phyloP scores from a whole-genome alignment of 2,888 invertebrate genomes.

The Dynastes grantii region DNA sequence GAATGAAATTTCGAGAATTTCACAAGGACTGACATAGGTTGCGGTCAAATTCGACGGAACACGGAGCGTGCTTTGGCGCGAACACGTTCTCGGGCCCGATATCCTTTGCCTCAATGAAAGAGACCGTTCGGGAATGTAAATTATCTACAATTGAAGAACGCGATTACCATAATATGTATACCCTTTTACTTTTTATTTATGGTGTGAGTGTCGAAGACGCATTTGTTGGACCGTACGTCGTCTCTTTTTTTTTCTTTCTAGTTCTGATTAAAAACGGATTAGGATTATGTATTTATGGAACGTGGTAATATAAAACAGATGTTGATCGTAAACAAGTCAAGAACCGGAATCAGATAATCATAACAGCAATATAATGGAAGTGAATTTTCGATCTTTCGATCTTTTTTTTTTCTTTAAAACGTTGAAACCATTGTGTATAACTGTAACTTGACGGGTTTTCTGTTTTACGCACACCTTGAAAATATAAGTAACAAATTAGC shows the following conservation, averaged over 20 bases:
- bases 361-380: too few species aligned
- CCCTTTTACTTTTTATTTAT: conserved; percentile 43
- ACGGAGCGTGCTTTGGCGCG: background rate
- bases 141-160: conserved; percentile 31
- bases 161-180: conserved; percentile 33
- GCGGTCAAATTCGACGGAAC: conserved; percentile 20
- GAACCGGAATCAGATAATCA: too few species aligned
- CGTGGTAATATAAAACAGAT: too few species aligned
- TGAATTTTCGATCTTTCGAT: background rate
- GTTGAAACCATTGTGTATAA: too few species aligned
- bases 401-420: background rate
- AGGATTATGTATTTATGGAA: too few species aligned
- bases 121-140: conserved; percentile 24
- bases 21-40: conserved; percentile 37
- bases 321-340: too few species aligned
- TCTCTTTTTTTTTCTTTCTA: conserved; percentile 1
- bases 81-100: background rate
- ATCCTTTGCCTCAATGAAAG: background rate
- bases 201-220: background rate
- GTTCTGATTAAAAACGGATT: background rate
- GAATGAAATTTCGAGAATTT: conserved; percentile 54
- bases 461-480: too few species aligned
- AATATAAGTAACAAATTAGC: too few species aligned
- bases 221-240: conserved; percentile 1
- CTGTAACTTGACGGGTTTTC: too few species aligned